Evolutionary conservation across 1,140 invertebrate genomes (phyloP).

Genomic region (Cydia strobilella): DNA sequence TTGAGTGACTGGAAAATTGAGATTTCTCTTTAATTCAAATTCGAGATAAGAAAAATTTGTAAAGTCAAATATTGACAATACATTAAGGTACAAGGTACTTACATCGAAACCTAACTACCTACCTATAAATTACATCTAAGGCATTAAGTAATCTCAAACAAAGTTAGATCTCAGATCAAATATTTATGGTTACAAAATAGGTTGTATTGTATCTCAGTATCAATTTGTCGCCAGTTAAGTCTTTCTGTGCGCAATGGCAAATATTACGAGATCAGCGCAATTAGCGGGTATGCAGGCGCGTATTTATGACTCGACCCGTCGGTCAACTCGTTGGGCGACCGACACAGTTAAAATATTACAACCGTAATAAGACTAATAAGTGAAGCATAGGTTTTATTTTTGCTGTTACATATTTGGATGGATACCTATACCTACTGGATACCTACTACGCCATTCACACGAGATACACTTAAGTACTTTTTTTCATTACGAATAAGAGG

Average conservation of each 20-base stretch:
- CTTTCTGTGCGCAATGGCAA: conserved; percentile 1
- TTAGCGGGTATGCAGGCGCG: neutral
- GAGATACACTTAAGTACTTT: too few relatives aligned
- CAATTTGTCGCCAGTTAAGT: neutral
- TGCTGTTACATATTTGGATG: too few relatives aligned
- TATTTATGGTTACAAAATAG: neutral
- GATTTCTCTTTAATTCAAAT: too few relatives aligned
- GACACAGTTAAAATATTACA: neutral
- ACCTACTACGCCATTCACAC: too few relatives aligned
- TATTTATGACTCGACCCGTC: conserved; percentile 7
- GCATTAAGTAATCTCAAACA: neutral
- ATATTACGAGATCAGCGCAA: conserved; percentile 11
- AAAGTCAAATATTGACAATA: neutral
- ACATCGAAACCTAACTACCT: neutral
- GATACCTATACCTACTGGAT: too few relatives aligned
- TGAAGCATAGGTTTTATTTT: too few relatives aligned
- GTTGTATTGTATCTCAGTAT: neutral
- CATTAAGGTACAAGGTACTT: neutral
- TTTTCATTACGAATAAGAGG: too few relatives aligned
- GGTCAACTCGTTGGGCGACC: conserved; percentile 12
- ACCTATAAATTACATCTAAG: neutral
- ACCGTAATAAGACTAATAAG: neutral
- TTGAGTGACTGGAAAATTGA: too few relatives aligned
- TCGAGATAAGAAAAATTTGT: neutral
- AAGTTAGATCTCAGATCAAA: neutral